These are phyloP conservation scores for Circaetus cinerascens DNA, from an alignment of 2,113 vertebrate genomes.

Conservation along the genomic window DNA sequence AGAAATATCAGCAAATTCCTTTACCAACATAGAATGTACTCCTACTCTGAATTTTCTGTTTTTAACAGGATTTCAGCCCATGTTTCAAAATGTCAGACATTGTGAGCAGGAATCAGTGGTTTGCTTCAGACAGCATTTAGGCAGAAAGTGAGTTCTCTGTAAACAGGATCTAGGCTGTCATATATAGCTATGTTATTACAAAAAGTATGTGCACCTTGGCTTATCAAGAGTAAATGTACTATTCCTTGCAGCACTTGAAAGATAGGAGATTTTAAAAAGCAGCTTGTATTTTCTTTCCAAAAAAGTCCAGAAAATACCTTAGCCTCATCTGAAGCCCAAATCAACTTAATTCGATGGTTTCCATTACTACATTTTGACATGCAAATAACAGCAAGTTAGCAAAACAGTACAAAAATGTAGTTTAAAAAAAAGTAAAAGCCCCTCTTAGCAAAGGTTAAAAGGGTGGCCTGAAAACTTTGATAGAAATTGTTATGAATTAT, in stretches of 20 bases:
- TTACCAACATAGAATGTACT: fast-evolving
- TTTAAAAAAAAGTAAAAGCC: not conserved
- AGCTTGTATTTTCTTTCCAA: not conserved
- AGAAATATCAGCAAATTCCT: not conserved
- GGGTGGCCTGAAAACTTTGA: not conserved
- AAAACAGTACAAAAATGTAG: not conserved
- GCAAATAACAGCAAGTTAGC: not conserved
- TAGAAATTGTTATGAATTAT: not conserved
- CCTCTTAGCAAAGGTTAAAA: not conserved
- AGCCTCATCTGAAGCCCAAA: not conserved
- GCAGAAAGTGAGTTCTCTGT: not conserved
- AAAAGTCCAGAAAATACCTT: not conserved
- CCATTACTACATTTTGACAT: not conserved
- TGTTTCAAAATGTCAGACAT: not conserved
- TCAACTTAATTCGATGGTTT: not conserved
- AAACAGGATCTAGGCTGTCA: not conserved
- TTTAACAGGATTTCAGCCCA: not conserved
- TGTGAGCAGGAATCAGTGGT: not conserved
- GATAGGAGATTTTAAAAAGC: not conserved
- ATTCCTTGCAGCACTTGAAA: not conserved
- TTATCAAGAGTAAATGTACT: not conserved
- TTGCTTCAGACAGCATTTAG: not conserved
- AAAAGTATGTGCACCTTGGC: not conserved
- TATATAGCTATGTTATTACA: not conserved
- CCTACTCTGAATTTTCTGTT: not conserved